Base-by-base conservation (phyloP, 2,888 invertebrate genomes). In the Brachyptera putata region DNA sequence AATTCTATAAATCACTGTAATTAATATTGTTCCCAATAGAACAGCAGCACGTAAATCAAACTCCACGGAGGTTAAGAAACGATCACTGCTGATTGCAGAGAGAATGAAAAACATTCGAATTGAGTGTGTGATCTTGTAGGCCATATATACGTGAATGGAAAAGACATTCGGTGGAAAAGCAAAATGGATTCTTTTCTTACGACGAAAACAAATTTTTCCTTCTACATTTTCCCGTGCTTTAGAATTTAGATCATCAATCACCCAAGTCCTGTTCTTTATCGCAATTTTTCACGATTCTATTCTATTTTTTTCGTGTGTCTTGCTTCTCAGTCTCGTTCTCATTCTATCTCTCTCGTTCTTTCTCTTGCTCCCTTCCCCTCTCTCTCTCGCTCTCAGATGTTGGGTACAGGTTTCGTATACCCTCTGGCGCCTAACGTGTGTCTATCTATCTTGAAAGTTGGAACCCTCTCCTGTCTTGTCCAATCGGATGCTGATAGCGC, bases 161-260 rank as follows among this genome's bases (percentile, higher is more conserved):
- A 24, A 46, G 46, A 46, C 46, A 46, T 46, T 46, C 46, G 24
- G 46, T 46, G n/a, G 26, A 50, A 30, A 36, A 30, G 53, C 26
- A 53, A 36, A 53, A 53, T 34, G 34, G 30, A 53, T 53, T 34
- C 53, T 53, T 53, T 53, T 53, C 53, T 30, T 53, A 21, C 53
- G 60, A 50, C 39, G 60, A 61, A 61, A 61, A 61, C 60, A 61
- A 61, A 61, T 61, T 60, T 60, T 56, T 61, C n/a, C 60, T 53
- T 11, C 30, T 11, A 30, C 30, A 7, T 24, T 39, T 46, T 24
- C 46, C 24, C 46, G 5, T 30, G 11, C 43, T 59, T 53, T 55
- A 16, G 59, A n/a, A n/a, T 60, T 24, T 25, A 3, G 60, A 50
- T 57, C 60, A 61, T 61, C 60, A 61, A 61, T 61, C 60, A 61